A percentile compares a stretch with the other conserved stretches of the same genome.
Evolutionary conservation across 2,888 invertebrate species (phyloP).

Genomic region (Piscicola geometra): DNA sequence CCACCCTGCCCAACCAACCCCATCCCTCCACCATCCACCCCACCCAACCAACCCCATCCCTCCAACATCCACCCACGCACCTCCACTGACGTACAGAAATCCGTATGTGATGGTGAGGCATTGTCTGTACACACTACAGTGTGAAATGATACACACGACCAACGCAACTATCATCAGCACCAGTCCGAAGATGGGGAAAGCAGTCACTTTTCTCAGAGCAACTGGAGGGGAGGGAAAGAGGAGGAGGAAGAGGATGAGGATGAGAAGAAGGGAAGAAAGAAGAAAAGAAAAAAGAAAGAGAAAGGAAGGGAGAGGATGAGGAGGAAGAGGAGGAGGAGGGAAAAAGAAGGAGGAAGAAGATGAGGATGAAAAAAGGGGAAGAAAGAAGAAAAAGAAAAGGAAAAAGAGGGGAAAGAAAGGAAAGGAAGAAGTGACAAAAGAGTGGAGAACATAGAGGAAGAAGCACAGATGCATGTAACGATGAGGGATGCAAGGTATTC

Average conservation of each 20-base stretch:
- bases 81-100: conserved; percentile 53
- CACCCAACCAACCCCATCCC: background rate
- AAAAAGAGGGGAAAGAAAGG: background rate
- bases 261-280: background rate
- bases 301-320: background rate
- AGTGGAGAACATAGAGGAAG: background rate
- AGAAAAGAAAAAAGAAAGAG: background rate
- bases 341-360: background rate
- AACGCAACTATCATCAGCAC: conserved; percentile 52
- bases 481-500: no score
- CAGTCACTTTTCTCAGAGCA: conserved; percentile 51
- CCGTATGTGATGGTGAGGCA: conserved; percentile 53
- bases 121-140: conserved; percentile 51
- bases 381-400: background rate
- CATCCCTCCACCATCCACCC: background rate
- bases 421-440: background rate
- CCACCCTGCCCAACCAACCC: background rate
- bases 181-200: conserved; percentile 53
- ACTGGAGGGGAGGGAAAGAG: conserved; percentile 45
- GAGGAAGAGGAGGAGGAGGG: background rate
- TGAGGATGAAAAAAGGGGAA: background rate
- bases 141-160: conserved; percentile 52
- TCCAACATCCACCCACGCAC: conserved; percentile 44
- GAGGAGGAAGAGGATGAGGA: background rate
- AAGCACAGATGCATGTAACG: no score